Evolutionary conservation across 2,113 vertebrate genomes (phyloP), one percentile per base, ranked within the genome.

Genomic region (Bolborhynchus lineola): DNA sequence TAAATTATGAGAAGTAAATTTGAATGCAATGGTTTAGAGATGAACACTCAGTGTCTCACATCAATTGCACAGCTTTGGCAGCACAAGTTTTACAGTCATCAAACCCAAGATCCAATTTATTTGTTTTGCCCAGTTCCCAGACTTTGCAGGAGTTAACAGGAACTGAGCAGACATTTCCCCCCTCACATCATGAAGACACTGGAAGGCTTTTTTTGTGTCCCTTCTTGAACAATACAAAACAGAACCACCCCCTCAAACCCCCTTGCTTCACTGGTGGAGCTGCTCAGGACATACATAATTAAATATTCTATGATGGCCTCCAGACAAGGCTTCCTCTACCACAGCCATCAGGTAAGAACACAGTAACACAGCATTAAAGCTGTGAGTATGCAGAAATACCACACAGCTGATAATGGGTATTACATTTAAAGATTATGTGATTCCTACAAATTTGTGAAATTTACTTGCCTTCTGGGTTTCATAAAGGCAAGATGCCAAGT

Each of bases 1-100:
- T 86, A 90, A 86, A 96, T 70, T 69, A 88, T 91, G 70, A 92
- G 53, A 46, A 77, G 72, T 82, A 95, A 96, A 72, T 88, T 65
- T 84, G 72, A 95, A 62, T 60, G 88, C 72, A 81, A 2, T 13
- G 37, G 72, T 65, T 90, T 63, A 60, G 82, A 52, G 81, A 83
- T 55, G 37, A 91, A 60, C 63, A 91, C 17, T 46, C 39, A 10
- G 11, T 29, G 69, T 13, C 57, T 60, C 44, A 41, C 59, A 84
- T 18, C 65, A 62, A 1, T 35, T 65, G 82, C 24, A 35, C 6
- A 33, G 67, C 41, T 92, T 90, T 90, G 47, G 57, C 63, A 88
- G 88, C 47, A 37, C 55, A 55, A 35, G 41, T 86, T 74, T 75
- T 50, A 28, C 19, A 92, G 57, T 29, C 42, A 75, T 8, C 84